Conservation (phyloP, 2,888 invertebrate species). For the Sesia apiformis region DNA sequence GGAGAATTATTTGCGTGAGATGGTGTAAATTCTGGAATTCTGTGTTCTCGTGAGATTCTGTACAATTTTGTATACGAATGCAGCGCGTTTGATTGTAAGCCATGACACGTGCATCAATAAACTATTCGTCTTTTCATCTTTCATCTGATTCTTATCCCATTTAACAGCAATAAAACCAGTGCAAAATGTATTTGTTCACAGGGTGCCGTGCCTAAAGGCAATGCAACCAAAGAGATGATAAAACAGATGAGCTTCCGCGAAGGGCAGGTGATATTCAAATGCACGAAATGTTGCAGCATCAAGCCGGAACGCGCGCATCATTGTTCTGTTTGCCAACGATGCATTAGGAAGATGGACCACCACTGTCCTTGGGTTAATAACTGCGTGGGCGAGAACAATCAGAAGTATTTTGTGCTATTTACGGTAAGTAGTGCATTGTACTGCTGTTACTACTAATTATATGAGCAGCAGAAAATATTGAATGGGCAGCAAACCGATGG, state of each 20-base stretch:
- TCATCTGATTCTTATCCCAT: no score
- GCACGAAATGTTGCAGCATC: conserved; percentile 96
- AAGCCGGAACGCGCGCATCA: conserved; percentile 97
- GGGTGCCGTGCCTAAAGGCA: conserved; percentile 96
- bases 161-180: no score
- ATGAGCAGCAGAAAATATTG: no score
- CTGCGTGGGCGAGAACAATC: conserved; percentile 99
- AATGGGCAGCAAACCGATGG: no score
- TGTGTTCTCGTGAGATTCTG: no score
- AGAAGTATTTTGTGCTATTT: conserved; percentile 99
- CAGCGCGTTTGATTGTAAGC: no score
- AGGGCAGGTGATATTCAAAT: conserved; percentile 95
- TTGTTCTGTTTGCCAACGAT: conserved; percentile 94
- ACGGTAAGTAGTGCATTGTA: conserved; percentile 79
- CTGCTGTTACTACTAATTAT: not conserved
- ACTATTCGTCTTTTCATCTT: no score
- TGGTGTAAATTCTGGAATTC: no score
- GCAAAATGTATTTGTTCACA: conserved; percentile 27
- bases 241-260: conserved; percentile 93
- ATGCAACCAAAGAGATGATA: conserved; percentile 96
- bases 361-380: conserved; percentile 97
- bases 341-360: conserved; percentile 78
- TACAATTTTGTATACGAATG: no score
- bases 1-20: no score
- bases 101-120: no score